Evolutionary conservation across 2,888 invertebrate species (phyloP), one percentile per base, ranked within the genome.

Genomic region (Cheilosia grossa): DNA sequence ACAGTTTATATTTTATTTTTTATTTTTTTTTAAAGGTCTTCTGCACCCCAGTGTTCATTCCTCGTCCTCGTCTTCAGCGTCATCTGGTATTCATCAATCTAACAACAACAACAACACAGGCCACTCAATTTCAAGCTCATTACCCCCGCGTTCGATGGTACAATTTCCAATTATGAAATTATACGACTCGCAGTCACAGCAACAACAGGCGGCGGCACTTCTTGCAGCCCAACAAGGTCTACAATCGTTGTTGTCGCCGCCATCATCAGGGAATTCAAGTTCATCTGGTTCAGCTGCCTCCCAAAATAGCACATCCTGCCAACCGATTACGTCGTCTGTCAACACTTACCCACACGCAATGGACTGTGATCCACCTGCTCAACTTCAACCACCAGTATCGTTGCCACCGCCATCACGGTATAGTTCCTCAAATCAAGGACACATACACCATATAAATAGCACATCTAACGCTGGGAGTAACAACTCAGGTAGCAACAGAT

Each of bases 361-460:
- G 95, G 96, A 97, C 89, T 97, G 97, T 93, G 95, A 96, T 91
- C 94, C 95, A 87, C 94, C 95, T 70, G 93, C 93, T 81, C 92
- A 93, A 54, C 89, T 91, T 79, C 89, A 54, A 49, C 87, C 69
- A 54, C 59, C 77, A 70, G 51, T 58, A 77, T 74, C 81, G 24
- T 59, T 80, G 56, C 78, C 63, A 37, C 80, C 78, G 59, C 64
- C 72, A 49, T 83, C 77, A 61, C 77, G 80, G 44, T 82, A 75
- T 44, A 79, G 73, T 66, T 82, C 86, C 72, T 64, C 87, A 5
- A 87, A 80, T 33, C 82, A 80, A 70, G 80, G 80, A 54, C 89
- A 89, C 77, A 86, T 87, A 82, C 75, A 83, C 24, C 82, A 75
- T 42, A 53, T 61, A 9, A 81, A 86, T 67, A 86, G 44, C 47